Evolutionary conservation across 2,888 invertebrate genomes (phyloP).

Genomic region (Agrilus mali): DNA sequence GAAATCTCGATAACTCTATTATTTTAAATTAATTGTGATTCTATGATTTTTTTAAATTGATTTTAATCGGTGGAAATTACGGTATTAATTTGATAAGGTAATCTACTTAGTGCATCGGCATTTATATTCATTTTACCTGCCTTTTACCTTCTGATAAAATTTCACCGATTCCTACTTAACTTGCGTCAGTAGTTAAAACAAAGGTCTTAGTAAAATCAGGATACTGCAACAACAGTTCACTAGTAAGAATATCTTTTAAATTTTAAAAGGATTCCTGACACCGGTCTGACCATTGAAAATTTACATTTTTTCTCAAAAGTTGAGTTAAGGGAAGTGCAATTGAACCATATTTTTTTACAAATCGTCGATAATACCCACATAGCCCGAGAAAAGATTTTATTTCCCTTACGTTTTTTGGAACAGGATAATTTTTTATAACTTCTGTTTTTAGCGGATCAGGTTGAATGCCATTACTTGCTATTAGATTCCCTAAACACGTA

Average conservation of each 20-base stretch:
- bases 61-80: neutral
- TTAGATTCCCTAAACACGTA: too few species aligned
- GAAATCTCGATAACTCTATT: too few species aligned
- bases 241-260: constrained; percentile 8
- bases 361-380: constrained; percentile 23
- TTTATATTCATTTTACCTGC: constrained; percentile 19
- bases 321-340: constrained; percentile 19
- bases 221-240: constrained; percentile 10
- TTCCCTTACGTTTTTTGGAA: constrained; percentile 4
- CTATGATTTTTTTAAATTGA: constrained; percentile 12
- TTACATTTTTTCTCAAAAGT: too few species aligned
- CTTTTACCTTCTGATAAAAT: constrained; percentile 21
- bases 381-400: constrained; percentile 21
- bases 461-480: too few species aligned
- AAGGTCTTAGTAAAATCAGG: too few species aligned
- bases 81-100: constrained; percentile 8
- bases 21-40: too few species aligned
- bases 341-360: constrained; percentile 19
- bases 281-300: too few species aligned
- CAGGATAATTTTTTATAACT: neutral
- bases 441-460: too few species aligned
- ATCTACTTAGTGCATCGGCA: constrained; percentile 19
- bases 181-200: too few species aligned
- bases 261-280: constrained; percentile 10
- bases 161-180: too few species aligned